phyloP scores from a whole-genome alignment of 2,888 invertebrate species.

The Diarsia brunnea region DNA sequence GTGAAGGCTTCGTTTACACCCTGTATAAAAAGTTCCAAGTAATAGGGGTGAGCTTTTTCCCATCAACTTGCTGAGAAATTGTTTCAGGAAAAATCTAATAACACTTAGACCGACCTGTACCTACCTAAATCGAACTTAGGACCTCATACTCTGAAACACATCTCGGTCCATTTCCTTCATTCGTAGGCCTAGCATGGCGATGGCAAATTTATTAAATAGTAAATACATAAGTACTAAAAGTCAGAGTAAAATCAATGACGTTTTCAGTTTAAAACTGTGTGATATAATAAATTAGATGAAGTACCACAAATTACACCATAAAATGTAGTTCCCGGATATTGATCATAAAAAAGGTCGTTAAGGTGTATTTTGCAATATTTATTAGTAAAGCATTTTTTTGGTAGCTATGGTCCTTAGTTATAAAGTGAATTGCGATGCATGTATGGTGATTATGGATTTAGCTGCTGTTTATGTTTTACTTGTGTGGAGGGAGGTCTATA shows the following conservation, averaged over 20 bases:
- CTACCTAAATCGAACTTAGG: too few relatives aligned
- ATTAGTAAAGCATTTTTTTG: slow-evolving; percentile 6
- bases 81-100: too few relatives aligned
- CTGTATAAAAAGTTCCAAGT: too few relatives aligned
- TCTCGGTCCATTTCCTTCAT: too few relatives aligned
- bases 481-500: background rate
- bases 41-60: too few relatives aligned
- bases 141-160: too few relatives aligned
- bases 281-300: slow-evolving; percentile 22
- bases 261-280: background rate
- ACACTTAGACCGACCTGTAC: too few relatives aligned
- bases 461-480: background rate
- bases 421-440: background rate
- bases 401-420: background rate
- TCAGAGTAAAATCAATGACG: slow-evolving; percentile 1
- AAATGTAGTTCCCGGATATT: slow-evolving; percentile 18
- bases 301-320: slow-evolving; percentile 36
- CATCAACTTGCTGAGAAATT: too few relatives aligned
- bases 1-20: too few relatives aligned
- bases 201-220: too few relatives aligned
- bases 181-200: too few relatives aligned
- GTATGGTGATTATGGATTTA: background rate
- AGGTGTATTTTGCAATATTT: slow-evolving; percentile 26
- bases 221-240: background rate
- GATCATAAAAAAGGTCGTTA: slow-evolving; percentile 22